phyloP scores from a whole-genome alignment of 2,113 vertebrate species.

The Tupaia chinensis region DNA sequence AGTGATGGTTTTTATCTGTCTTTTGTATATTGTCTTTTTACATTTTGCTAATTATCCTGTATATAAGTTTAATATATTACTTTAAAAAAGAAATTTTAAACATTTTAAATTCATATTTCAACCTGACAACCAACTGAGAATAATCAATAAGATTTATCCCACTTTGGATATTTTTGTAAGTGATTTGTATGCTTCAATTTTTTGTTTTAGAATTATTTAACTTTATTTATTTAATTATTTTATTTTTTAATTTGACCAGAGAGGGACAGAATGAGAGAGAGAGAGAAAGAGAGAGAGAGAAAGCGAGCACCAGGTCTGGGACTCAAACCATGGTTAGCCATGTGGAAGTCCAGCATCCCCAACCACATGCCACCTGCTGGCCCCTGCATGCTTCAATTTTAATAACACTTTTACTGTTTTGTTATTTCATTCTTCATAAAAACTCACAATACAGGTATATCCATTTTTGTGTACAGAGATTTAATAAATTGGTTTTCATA shows the following conservation, averaged over 20 bases:
- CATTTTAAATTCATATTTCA: conserved; percentile 78
- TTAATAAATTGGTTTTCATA: conserved; percentile 90
- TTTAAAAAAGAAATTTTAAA: conserved; percentile 79
- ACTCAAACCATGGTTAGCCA: no score
- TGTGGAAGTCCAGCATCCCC: no score
- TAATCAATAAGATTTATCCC: conserved; percentile 84
- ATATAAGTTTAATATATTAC: conserved; percentile 88
- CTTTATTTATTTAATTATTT: no score
- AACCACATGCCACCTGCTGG: no score
- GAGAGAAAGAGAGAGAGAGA: no score
- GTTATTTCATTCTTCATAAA: conserved; percentile 83
- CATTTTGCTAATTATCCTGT: conserved; percentile 87
- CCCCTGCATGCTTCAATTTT: conserved; percentile 80
- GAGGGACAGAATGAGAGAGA: no score
- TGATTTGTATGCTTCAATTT: conserved; percentile 77
- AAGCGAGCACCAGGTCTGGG: no score
- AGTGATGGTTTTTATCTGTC: conserved; percentile 85
- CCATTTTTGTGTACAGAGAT: conserved; percentile 85
- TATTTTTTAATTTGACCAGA: no score
- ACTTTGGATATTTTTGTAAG: conserved; percentile 88
- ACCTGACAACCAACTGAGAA: conserved; percentile 79
- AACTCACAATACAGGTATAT: conserved; percentile 85
- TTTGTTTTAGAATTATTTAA: no score
- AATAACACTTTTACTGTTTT: conserved; percentile 86
- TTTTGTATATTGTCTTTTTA: conserved; percentile 89